phyloP scores from a whole-genome alignment of 2,113 vertebrate genomes.

The Boulengeromyrus knoepffleri region DNA sequence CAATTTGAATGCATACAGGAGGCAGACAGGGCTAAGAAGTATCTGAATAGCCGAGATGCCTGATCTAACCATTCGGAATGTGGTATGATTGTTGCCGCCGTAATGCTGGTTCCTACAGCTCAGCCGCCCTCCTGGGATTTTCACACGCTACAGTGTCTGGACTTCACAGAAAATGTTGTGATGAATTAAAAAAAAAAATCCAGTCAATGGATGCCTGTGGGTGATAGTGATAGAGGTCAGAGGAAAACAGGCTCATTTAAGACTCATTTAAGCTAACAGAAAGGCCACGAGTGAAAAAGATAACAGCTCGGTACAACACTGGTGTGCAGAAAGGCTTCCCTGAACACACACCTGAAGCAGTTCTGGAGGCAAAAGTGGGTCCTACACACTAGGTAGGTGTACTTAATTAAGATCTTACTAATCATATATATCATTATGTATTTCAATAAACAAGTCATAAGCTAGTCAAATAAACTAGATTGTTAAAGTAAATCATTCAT shows the following conservation, averaged over 20 bases:
- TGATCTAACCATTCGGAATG: not conserved
- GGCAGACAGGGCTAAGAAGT: not conserved
- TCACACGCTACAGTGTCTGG: not conserved
- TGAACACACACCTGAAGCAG: not conserved
- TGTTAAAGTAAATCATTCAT: not conserved
- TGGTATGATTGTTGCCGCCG: not conserved
- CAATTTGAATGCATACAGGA: not conserved
- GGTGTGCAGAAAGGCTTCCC: not conserved
- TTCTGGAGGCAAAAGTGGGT: not conserved
- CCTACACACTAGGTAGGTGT: not conserved
- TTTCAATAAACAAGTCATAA: not conserved
- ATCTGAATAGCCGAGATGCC: not conserved
- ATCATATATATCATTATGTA: not conserved
- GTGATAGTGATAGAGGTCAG: not conserved
- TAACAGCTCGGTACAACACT: not conserved
- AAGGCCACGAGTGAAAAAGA: not conserved
- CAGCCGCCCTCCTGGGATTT: not conserved
- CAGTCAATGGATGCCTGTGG: not conserved
- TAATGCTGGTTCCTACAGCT: not conserved
- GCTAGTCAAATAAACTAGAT: not conserved
- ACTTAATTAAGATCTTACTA: not conserved
- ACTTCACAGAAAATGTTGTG: not conserved
- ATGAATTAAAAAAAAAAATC: not conserved
- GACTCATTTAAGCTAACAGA: not conserved
- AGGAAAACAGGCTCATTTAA: not conserved